phyloP scores from a whole-genome alignment of 2,113 vertebrate species.

The Montifringilla adamsi region DNA sequence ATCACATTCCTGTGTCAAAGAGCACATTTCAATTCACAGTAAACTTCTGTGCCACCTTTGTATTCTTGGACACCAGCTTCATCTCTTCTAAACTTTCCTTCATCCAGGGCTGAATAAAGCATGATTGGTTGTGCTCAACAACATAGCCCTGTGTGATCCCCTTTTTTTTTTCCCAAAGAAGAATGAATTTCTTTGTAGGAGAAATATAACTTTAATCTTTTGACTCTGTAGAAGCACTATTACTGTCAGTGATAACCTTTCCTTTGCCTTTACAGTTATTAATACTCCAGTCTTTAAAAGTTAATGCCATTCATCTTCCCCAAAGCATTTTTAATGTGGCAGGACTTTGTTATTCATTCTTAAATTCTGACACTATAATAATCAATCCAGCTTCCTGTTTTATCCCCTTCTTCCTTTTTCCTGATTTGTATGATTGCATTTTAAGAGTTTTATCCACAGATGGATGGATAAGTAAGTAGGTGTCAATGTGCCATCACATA shows the following conservation, averaged over 20 bases:
- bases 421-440: neutral
- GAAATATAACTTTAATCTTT: neutral
- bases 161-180: neutral
- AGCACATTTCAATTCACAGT: neutral
- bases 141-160: neutral
- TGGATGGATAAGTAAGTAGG: neutral
- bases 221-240: neutral
- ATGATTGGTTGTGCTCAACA: neutral
- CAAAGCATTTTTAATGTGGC: neutral
- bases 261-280: neutral
- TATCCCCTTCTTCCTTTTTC: neutral
- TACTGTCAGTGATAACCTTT: slow-evolving; percentile 12
- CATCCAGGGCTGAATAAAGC: neutral
- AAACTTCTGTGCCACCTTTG: neutral
- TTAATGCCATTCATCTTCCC: neutral
- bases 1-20: neutral
- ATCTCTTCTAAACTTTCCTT: neutral
- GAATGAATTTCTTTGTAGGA: neutral
- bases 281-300: slow-evolving; percentile 4
- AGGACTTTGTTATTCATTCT: neutral
- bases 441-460: neutral
- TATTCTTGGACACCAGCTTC: neutral
- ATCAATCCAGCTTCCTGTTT: neutral
- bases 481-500: neutral
- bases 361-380: neutral